phyloP scores from a whole-genome alignment of 2,113 vertebrate species.

The Cheirogaleus medius region DNA sequence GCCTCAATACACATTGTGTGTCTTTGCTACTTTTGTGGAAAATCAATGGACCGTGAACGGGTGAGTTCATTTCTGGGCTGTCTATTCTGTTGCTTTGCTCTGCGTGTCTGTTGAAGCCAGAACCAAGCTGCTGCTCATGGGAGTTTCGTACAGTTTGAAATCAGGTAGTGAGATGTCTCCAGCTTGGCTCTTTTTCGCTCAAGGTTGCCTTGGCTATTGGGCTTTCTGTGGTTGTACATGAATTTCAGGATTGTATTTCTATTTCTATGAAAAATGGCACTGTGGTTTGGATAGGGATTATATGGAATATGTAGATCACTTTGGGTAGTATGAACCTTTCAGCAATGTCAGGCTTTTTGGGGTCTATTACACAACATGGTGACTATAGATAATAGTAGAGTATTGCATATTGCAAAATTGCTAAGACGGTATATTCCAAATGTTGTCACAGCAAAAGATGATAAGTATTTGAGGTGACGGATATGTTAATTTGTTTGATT shows the following conservation, averaged over 20 bases:
- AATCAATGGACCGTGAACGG: no score
- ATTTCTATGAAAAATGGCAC: not conserved
- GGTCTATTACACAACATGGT: no score
- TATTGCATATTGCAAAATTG: not conserved
- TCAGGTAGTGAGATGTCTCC: not conserved
- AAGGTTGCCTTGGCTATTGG: not conserved
- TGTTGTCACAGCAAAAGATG: not conserved
- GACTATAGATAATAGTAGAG: not conserved
- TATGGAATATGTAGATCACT: not conserved
- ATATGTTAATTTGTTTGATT: not conserved
- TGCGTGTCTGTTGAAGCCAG: not conserved
- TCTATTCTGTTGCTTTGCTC: not conserved
- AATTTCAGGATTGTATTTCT: not conserved
- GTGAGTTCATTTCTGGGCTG: no score
- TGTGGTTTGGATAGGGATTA: not conserved
- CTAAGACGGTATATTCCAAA: not conserved
- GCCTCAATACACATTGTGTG: accelerated
- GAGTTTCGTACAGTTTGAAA: not conserved
- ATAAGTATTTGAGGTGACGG: not conserved
- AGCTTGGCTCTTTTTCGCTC: not conserved
- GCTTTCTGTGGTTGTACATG: not conserved
- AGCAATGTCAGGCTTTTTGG: no score
- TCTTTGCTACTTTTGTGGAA: not conserved
- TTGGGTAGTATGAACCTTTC: not conserved
- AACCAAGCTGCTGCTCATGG: not conserved